These are phyloP conservation scores for Odontamblyopus rebecca DNA, from an alignment of 2,797 vertebrate species.

Conservation along the genomic window DNA sequence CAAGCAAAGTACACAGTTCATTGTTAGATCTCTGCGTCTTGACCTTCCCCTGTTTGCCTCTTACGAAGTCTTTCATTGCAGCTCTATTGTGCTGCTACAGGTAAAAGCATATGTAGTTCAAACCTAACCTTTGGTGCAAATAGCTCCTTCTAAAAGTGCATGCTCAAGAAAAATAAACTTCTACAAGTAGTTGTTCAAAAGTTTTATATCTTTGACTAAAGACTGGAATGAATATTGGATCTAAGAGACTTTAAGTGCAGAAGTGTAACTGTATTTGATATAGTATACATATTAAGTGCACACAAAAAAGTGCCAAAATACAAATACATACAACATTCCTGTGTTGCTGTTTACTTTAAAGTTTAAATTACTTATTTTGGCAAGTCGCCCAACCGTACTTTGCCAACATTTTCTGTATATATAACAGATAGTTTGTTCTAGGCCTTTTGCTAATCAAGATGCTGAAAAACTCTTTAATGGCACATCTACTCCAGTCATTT, in stretches of 20 bases:
- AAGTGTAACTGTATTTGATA: background rate
- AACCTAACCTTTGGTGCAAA: conserved; percentile 10
- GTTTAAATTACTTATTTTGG: background rate
- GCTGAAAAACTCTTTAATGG: background rate
- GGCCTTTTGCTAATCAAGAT: background rate
- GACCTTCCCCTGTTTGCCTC: conserved; percentile 24
- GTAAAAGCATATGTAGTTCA: conserved; percentile 33
- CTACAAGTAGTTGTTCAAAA: background rate
- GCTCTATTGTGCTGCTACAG: conserved; percentile 22
- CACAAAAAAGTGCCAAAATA: background rate
- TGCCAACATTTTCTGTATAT: background rate
- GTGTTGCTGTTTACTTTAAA: no score
- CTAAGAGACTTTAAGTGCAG: background rate
- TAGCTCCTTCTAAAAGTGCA: background rate
- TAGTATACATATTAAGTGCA: background rate
- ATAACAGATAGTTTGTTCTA: background rate
- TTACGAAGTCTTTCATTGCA: conserved; percentile 19
- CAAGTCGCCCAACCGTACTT: background rate
- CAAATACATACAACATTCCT: no score
- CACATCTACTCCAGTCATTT: background rate
- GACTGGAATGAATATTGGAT: background rate
- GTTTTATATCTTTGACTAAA: background rate
- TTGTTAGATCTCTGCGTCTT: conserved; percentile 16
- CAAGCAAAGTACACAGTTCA: conserved; percentile 28
- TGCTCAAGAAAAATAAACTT: background rate